These are phyloP conservation scores for Nicator chloris DNA, from an alignment of 2,113 vertebrate species.

Conservation along the genomic window DNA sequence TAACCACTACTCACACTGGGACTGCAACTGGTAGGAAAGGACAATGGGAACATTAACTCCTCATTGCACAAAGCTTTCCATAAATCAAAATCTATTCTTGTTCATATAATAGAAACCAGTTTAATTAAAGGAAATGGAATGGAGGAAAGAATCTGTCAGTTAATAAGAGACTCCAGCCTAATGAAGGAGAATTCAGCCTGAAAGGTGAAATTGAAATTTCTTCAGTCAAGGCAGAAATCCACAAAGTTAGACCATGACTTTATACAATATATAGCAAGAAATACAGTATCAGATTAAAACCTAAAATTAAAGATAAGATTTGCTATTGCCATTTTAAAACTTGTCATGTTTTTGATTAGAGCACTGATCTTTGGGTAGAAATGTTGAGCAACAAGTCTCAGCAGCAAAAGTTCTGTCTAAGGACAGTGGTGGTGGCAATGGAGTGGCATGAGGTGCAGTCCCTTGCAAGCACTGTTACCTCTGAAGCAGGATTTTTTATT, in stretches of 20 bases:
- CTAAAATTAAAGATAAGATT: background rate
- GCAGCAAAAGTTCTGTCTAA: background rate
- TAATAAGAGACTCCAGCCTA: background rate
- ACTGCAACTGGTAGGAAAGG: background rate
- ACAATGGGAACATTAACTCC: background rate
- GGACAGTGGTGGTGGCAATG: background rate
- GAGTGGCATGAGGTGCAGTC: background rate
- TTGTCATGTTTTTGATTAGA: background rate
- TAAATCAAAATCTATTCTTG: conserved; percentile 13
- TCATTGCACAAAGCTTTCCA: background rate
- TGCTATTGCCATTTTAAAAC: background rate
- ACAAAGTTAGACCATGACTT: background rate
- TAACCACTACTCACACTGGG: background rate
- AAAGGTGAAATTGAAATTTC: background rate
- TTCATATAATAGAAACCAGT: background rate
- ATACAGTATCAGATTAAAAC: background rate
- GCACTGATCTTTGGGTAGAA: background rate
- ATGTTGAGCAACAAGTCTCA: background rate
- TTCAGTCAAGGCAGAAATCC: background rate
- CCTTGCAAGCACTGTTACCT: background rate
- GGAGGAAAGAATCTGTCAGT: background rate
- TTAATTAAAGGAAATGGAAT: background rate
- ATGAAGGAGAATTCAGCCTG: background rate
- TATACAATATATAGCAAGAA: background rate
- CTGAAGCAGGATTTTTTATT: background rate